Base-by-base conservation (phyloP, 2,888 invertebrate species). In the Meta bourneti region DNA sequence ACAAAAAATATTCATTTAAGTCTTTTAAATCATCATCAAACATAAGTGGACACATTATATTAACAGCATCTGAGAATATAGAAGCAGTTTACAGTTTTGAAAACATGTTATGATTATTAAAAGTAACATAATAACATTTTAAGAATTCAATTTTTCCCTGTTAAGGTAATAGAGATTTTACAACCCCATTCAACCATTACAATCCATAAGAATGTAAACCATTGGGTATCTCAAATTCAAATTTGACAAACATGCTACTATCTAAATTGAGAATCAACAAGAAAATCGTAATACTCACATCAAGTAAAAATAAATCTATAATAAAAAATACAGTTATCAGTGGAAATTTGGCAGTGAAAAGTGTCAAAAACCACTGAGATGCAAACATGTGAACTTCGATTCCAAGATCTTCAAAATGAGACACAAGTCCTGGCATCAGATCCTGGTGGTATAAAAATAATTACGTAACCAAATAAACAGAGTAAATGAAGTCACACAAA, bases 321-420 rank as follows among this genome's bases (percentile, higher is more conserved):
- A 99, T 99, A 95, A 98, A 98, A 95, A 99, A 99, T 61, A 99
- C 94, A 19, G 93, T 92, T 80, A 93, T 91, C 72, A 99, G 96
- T 0, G 99, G 99, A 95, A 99, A 99, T 94, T 99, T 97, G 70
- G 99, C 99, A 0, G 99, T 99, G 96, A 99, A 99, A 19, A 99
- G 96, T 0, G 99, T 99, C 85, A 99, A 96, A 96, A 99, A 99
- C 99, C 99, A 99, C 95, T 99, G 99, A 6, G 98, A 98, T 48
- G 99, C 99, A 95, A 98, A 99, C 99, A 99, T 99, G 95, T 99
- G 99, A 49, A 98, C 97, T 95, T 99, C 99, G 78, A 99, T 97
- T 83, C 97, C 97, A 96, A 97, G 96, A 95, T 97, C 95, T 85
- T 95, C 94, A 93, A 96, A 95, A 94, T 96, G 96, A 20, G 94